Conservation (phyloP, 2,888 invertebrate species). For the Podotricha telesiphe region DNA sequence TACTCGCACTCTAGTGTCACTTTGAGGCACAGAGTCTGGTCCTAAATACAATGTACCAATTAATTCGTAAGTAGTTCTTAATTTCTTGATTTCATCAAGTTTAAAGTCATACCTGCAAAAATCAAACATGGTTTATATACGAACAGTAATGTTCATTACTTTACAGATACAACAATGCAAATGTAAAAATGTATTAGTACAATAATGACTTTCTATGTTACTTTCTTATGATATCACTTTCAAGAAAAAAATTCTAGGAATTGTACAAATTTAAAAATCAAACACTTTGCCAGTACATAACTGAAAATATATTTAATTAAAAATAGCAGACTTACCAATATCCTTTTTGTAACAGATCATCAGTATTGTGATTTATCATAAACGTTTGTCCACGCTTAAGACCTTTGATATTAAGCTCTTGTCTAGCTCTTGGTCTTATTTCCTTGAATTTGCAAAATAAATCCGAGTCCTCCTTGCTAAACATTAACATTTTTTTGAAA, state of each 20-base stretch:
- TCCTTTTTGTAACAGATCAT: conserved; percentile 86
- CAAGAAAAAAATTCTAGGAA: too few relatives aligned
- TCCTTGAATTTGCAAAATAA: conserved; percentile 73
- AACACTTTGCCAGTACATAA: too few relatives aligned
- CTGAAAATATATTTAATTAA: background rate
- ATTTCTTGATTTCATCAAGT: conserved; percentile 74
- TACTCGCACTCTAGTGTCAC: conserved; percentile 83
- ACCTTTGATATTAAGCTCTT: conserved; percentile 76
- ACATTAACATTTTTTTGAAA: too few relatives aligned
- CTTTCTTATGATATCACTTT: too few relatives aligned
- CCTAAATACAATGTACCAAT: conserved; percentile 85
- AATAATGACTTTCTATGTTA: too few relatives aligned
- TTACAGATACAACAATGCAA: too few relatives aligned
- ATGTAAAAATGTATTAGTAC: too few relatives aligned
- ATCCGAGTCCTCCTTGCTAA: conserved; percentile 67
- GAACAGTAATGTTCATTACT: background rate
- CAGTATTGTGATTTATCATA: conserved; percentile 90
- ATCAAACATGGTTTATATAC: background rate
- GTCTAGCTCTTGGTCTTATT: conserved; percentile 87
- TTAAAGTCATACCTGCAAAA: conserved; percentile 81
- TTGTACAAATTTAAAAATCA: too few relatives aligned
- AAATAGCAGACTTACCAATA: conserved; percentile 82
- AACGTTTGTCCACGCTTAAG: conserved; percentile 85
- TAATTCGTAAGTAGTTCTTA: conserved; percentile 67
- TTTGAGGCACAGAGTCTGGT: conserved; percentile 78